These are phyloP conservation scores for Reticulitermes lucifugus DNA, from an alignment of 2,888 invertebrate genomes.

Conservation along the genomic window DNA sequence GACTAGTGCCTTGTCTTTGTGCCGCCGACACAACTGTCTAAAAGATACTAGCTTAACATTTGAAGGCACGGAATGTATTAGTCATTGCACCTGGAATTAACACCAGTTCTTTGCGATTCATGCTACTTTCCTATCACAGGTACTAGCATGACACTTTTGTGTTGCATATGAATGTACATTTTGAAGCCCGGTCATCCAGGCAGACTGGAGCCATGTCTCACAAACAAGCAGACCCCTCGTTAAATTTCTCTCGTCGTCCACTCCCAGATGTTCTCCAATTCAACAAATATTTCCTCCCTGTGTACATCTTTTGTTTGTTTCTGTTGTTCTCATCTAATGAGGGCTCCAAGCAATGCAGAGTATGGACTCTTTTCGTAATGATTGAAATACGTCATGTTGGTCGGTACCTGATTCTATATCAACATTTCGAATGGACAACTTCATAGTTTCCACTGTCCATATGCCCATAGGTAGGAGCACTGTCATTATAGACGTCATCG, in stretches of 20 bases:
- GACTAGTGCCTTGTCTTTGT: no score
- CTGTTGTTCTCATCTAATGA: slow-evolving; percentile 36
- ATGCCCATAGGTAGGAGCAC: no score
- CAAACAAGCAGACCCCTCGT: slow-evolving; percentile 41
- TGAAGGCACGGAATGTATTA: no score
- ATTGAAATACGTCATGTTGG: not conserved
- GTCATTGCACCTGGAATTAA: no score
- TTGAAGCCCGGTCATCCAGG: slow-evolving; percentile 26
- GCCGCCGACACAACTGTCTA: no score
- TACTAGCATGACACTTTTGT: not conserved
- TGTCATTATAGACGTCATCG: no score
- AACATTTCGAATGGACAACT: not conserved
- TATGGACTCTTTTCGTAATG: not conserved
- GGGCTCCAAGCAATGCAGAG: not conserved
- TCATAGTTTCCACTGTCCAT: not conserved
- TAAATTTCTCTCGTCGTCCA: slow-evolving; percentile 26
- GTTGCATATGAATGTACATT: slow-evolving; percentile 20
- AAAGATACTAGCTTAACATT: no score
- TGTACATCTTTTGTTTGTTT: slow-evolving; percentile 35
- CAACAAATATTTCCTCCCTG: slow-evolving; percentile 24
- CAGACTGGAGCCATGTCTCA: not conserved
- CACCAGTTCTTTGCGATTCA: no score
- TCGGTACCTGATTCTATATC: not conserved
- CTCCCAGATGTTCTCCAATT: slow-evolving; percentile 19
- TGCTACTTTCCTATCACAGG: no score